Base-by-base conservation (phyloP, 2,113 vertebrate genomes). In the Marcusenius ussheri region DNA sequence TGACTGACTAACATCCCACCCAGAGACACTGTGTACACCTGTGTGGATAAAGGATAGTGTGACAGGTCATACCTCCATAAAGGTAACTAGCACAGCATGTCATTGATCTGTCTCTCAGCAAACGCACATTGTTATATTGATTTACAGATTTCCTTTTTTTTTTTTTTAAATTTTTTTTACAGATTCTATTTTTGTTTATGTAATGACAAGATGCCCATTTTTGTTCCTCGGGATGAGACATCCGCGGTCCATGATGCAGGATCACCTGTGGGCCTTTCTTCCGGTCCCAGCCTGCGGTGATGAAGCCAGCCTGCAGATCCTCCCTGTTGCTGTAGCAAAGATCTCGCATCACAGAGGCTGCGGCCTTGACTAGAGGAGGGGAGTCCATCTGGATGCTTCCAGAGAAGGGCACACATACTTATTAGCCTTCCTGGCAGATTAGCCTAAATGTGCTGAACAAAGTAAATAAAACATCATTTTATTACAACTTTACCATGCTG, bases 261-360 rank as follows among this genome's bases (percentile, higher is more conserved):
- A 21, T 46, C 7, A 96, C 96, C 96, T 96, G 96, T 10, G 95
- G 91, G 3, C 95, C 95, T 0, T 92, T 93, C 47, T 95, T 96
- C 13, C 39, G 92, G 94, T 96, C 96, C 96, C 96, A 96, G 51
- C 96, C 96, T 0, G 96, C 96, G 31, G 94, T 95, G 10, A 96
- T 87, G 93, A 96, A 96, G 13, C 95, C 95, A 1, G 96, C 96
- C 90, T 94, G 92, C 7, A 96, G 93, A 89, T 96, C 96, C 0
- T 96, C 95, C 1, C 58, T 95, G 90, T 95, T 93, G 19, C 91
- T 91, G 90, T 95, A 96, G 89, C 95, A 96, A 42, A 96, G 92
- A 0, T 95, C 94, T 88, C 89, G 94, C 83, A 96, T 51, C 13
- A 96, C 91, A 0, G 95, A 93, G 0, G 95, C 96, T 77, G 96